Evolutionary conservation across 2,113 vertebrate species (phyloP).

Genomic region (Trematomus loennbergii): DNA sequence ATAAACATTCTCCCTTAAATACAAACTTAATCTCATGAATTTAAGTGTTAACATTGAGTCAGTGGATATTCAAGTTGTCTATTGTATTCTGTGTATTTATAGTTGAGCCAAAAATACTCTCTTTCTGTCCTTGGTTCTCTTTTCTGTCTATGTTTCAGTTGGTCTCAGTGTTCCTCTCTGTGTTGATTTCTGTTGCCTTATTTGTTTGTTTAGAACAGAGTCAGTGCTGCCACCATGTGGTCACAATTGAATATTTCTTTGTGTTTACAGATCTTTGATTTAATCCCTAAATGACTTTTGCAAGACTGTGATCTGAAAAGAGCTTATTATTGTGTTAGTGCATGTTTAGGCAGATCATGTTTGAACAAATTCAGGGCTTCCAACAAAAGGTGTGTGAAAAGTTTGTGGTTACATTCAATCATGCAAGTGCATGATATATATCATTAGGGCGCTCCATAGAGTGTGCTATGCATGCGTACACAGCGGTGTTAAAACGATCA

Average conservation of each 20-base stretch:
- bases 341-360: too few relatives aligned
- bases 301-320: background rate
- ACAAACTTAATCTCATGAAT: background rate
- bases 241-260: background rate
- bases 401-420: too few relatives aligned
- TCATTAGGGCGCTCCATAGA: too few relatives aligned
- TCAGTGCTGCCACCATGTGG: constrained; percentile 69
- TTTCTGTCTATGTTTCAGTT: background rate
- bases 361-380: too few relatives aligned
- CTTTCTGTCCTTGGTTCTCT: background rate
- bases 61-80: background rate
- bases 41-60: background rate
- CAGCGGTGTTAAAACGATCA: too few relatives aligned
- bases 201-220: background rate
- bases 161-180: background rate
- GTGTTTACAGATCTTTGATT: constrained; percentile 1
- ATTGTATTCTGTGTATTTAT: background rate
- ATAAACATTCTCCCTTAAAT: background rate
- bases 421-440: too few relatives aligned
- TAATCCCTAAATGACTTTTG: background rate
- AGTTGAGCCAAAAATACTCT: background rate
- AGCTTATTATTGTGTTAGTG: background rate
- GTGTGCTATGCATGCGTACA: too few relatives aligned
- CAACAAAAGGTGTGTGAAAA: too few relatives aligned
- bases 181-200: background rate